A percentile compares a stretch with the other conserved stretches of the same genome.
Evolutionary conservation across 2,113 vertebrate species (phyloP).

Genomic region (Macrotus californicus): DNA sequence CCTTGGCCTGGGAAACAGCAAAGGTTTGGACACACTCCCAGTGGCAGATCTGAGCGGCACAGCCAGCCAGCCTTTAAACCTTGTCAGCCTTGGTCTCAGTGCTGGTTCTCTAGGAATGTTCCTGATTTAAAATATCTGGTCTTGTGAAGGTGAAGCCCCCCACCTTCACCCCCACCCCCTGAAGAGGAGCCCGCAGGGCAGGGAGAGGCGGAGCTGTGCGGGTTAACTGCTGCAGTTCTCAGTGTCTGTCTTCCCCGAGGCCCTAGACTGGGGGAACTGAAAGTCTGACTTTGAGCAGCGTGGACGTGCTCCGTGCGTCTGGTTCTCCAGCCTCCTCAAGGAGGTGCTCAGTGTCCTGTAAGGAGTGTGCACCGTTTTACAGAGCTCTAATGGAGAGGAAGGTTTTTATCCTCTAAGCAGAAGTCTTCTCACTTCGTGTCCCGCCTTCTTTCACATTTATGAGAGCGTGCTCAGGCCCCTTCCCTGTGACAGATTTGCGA

Average conservation of each 20-base stretch:
- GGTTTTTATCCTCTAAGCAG: neutral
- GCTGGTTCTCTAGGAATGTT: slow-evolving; percentile 38
- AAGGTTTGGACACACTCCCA: neutral
- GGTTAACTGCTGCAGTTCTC: neutral
- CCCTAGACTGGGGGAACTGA: neutral
- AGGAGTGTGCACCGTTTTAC: neutral
- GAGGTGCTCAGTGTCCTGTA: neutral
- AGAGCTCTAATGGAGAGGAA: neutral
- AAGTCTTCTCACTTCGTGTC: neutral
- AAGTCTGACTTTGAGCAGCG: neutral
- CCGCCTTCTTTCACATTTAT: neutral
- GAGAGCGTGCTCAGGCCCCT: neutral
- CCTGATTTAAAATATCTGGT: neutral
- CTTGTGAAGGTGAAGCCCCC: neutral
- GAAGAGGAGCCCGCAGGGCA: neutral
- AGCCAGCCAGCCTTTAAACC: neutral
- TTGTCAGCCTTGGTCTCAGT: neutral
- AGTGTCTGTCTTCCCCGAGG: neutral
- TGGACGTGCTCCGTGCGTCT: neutral
- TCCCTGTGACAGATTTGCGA: accelerated
- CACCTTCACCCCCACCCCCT: accelerated
- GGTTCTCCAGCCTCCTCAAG: neutral
- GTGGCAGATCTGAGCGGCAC: neutral
- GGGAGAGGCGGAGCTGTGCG: neutral
- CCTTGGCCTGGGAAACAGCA: neutral